Percentiles rank a stretch among this genome's conserved stretches.
Evolutionary conservation across 2,888 invertebrate species (phyloP).

Genomic region (Cataglyphis livida): DNA sequence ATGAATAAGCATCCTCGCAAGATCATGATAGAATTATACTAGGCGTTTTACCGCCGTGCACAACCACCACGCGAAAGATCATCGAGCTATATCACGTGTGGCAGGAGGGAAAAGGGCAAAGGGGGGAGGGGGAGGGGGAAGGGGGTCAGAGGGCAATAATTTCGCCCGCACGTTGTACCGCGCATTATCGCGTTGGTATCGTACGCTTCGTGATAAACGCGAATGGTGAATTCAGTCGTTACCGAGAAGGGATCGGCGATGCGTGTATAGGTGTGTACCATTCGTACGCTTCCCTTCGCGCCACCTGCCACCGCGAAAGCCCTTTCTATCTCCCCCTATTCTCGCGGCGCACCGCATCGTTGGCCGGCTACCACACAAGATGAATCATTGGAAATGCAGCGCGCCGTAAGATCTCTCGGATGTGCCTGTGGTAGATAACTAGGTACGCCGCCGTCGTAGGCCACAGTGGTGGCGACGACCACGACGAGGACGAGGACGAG

Average conservation of each 20-base stretch:
- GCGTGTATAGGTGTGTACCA: slow-evolving; percentile 48
- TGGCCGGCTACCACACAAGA: slow-evolving; percentile 74
- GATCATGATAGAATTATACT: slow-evolving; percentile 65
- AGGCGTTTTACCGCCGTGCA: slow-evolving; percentile 45
- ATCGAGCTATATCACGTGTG: slow-evolving; percentile 61
- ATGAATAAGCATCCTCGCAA: slow-evolving; percentile 54
- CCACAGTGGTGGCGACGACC: not conserved
- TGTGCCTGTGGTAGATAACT: slow-evolving; percentile 73
- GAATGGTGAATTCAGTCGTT: slow-evolving; percentile 80
- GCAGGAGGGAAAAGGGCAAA: not conserved
- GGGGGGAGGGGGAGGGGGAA: not conserved
- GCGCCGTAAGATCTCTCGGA: slow-evolving; percentile 68
- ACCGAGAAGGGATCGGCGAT: slow-evolving; percentile 64
- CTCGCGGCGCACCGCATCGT: slow-evolving; percentile 48
- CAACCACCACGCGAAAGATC: slow-evolving; percentile 60
- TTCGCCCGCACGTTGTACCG: slow-evolving; percentile 66
- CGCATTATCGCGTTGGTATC: slow-evolving; percentile 71
- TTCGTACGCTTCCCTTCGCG: slow-evolving; percentile 37
- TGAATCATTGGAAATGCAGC: slow-evolving; percentile 79
- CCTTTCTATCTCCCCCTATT: slow-evolving; percentile 36
- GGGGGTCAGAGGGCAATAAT: slow-evolving; percentile 69
- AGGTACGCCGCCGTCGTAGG: slow-evolving; percentile 45
- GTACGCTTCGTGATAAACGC: slow-evolving; percentile 71
- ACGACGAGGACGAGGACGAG: slow-evolving; percentile 47
- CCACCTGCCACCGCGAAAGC: not conserved